Conservation (phyloP, 2,113 vertebrate species). For the Eulemur macaco region DNA sequence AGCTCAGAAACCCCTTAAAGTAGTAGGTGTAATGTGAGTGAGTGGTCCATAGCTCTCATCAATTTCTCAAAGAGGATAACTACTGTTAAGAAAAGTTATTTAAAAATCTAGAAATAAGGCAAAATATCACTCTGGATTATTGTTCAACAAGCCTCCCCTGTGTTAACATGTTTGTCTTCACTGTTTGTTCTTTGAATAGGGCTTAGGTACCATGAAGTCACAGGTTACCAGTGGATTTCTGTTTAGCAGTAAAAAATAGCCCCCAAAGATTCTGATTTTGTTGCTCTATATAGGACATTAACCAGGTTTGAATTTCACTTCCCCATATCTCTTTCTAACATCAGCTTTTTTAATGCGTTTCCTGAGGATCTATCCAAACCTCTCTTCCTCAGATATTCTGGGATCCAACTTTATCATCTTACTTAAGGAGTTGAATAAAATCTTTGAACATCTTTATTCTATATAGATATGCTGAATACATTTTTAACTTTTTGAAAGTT, state of each 20-base stretch:
- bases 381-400: background rate
- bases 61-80: background rate
- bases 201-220: background rate
- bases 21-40: fast-evolving
- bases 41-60: background rate
- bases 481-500: background rate
- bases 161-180: background rate
- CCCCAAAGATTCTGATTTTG: background rate
- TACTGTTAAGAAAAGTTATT: background rate
- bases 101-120: background rate
- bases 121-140: background rate
- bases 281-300: background rate
- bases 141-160: no score
- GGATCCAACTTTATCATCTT: background rate
- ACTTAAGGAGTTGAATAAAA: background rate
- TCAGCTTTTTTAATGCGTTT: background rate
- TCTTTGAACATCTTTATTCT: background rate
- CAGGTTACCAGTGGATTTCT: background rate
- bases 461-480: background rate
- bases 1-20: background rate
- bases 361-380: background rate
- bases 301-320: background rate
- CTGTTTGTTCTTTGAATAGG: background rate
- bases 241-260: background rate
- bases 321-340: background rate